Evolutionary conservation across 2,113 vertebrate genomes (phyloP).

Genomic region (Uropsilus gracilis): DNA sequence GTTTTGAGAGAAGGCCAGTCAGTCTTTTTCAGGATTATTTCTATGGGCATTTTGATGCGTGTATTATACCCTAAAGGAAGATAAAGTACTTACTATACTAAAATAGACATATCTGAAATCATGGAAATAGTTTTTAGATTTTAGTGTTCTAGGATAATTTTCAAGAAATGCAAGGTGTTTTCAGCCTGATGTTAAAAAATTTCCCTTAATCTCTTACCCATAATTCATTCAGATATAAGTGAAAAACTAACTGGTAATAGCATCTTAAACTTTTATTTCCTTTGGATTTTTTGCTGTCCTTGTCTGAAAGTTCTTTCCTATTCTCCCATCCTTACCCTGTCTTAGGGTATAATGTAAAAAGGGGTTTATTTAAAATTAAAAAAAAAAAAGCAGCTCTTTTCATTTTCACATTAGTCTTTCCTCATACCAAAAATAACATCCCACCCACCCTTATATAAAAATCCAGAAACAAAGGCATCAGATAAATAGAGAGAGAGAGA

Average conservation of each 20-base stretch:
- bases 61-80: constrained; percentile 74
- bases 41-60: constrained; percentile 79
- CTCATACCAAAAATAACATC: constrained; percentile 28
- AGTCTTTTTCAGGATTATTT: constrained; percentile 81
- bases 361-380: neutral
- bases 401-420: constrained; percentile 2
- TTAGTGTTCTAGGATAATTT: constrained; percentile 70
- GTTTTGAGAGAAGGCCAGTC: constrained; percentile 86
- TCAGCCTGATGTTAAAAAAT: constrained; percentile 70
- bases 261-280: constrained; percentile 66
- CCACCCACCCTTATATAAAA: constrained; percentile 34
- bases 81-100: constrained; percentile 76
- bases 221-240: constrained; percentile 69
- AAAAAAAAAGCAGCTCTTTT: constrained; percentile 50
- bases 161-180: constrained; percentile 59
- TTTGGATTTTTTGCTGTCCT: constrained; percentile 61
- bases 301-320: constrained; percentile 73
- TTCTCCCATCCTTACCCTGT: constrained; percentile 55
- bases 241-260: constrained; percentile 51
- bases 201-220: constrained; percentile 59
- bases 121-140: constrained; percentile 80
- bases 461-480: constrained; percentile 44
- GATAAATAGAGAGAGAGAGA: neutral
- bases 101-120: constrained; percentile 75
- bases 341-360: constrained; percentile 52